Evolutionary conservation across 2,888 invertebrate genomes (phyloP), one percentile per base, ranked within the genome.

Genomic region (Ernsta delagoae): DNA sequence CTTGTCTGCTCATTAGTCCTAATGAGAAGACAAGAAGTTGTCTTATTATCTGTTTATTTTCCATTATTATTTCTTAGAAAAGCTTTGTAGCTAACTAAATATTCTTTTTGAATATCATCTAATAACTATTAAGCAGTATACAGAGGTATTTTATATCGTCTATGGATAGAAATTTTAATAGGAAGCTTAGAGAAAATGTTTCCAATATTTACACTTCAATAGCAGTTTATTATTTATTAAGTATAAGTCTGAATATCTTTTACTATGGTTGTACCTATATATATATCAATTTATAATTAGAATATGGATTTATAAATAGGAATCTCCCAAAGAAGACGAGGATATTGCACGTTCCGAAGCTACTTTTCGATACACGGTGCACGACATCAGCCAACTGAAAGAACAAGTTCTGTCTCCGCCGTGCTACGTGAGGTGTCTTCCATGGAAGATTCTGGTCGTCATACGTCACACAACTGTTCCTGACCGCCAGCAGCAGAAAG

Each of bases 371-470:
- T 98, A 96, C 83, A 96, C 96, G 54, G 97, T 99, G 8, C 95
- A 96, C 73, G 97, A 97, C 87, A 96, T 99, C 78, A 97, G 97
- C 77, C 97, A 97, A 83, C 94, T 99, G 75, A 97, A 97, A 94
- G 95, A 96, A 76, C 96, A 96, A 73, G 95, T 95, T 50, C 94
- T 99, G 11, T 99, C 99, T 11, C 97, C 97, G 4, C 96, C 98
- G 0, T 98, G 97, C 80, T 98, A 96, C 90, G 98, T 99, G 5
- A 95, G 99, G 68, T 99, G 99, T 92, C 94, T 99, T 78, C 99
- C 99, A 66, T 99, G 99, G 99, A 98, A 98, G 91, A 99, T 99
- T 74, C 97, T 99, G 95, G 97, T 98, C 6, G 97, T 99, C 95
- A 97, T 98, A 11, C 95, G 98, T 4, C 82, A 88, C 68, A 96